Conservation (phyloP, 2,888 invertebrate genomes). For the Limnephilus auricula region DNA sequence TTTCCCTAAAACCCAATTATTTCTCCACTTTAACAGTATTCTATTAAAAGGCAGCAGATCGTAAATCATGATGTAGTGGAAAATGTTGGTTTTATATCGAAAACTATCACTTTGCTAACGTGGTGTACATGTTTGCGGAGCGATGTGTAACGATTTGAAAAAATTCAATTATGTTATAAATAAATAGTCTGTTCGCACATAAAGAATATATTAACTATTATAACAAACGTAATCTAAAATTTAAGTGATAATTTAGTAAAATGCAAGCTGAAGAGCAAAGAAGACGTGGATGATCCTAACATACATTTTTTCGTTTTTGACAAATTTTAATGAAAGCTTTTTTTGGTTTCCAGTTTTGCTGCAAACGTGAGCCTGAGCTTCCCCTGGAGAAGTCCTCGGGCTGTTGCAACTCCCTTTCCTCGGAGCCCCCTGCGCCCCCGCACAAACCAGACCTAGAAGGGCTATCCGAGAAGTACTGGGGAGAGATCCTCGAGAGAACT, state of each 20-base stretch:
- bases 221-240: too few relatives aligned
- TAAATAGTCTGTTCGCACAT: not conserved
- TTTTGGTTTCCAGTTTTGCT: conserved; percentile 72
- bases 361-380: conserved; percentile 73
- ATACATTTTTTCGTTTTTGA: too few relatives aligned
- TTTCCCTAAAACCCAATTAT: not conserved
- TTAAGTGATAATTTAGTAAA: too few relatives aligned
- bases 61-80: not conserved
- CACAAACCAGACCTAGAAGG: conserved; percentile 82
- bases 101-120: not conserved
- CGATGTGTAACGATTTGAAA: not conserved
- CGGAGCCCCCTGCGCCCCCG: conserved; percentile 73
- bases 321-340: not conserved
- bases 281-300: not conserved
- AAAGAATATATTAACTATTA: too few relatives aligned
- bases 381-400: conserved; percentile 75
- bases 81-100: not conserved
- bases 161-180: not conserved
- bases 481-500: conserved; percentile 87
- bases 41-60: not conserved
- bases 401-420: conserved; percentile 75
- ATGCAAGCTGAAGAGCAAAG: too few relatives aligned
- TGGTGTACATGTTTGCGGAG: not conserved
- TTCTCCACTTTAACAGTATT: not conserved
- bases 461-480: conserved; percentile 85